Percentiles rank a stretch among this genome's conserved stretches.
Evolutionary conservation across 2,113 vertebrate genomes (phyloP).

Genomic region (Columbina picui): DNA sequence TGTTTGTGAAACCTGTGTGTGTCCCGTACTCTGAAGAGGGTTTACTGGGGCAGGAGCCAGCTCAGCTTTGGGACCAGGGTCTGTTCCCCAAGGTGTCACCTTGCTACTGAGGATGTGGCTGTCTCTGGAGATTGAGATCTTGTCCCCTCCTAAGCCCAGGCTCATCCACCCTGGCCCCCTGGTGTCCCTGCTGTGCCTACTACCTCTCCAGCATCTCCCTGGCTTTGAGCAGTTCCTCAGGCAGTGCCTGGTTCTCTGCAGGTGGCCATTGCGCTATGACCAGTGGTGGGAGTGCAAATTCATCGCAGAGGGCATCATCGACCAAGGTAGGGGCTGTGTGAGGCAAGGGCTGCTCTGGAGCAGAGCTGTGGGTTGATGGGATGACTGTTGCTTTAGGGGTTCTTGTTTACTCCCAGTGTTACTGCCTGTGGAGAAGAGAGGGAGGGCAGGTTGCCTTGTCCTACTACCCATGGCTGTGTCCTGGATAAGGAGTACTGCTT

Average conservation of each 20-base stretch:
- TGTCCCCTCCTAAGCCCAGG: not conserved
- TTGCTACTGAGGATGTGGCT: not conserved
- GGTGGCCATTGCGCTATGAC: conserved; percentile 95
- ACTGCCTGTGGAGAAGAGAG: not conserved
- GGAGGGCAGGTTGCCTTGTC: not conserved
- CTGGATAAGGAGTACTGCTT: not conserved
- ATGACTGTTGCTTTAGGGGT: not conserved
- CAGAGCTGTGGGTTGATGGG: not conserved
- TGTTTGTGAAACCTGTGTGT: not conserved
- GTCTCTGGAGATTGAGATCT: not conserved
- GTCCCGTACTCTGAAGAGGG: not conserved
- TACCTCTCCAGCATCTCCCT: not conserved
- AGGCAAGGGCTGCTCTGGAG: not conserved
- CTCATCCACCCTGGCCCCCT: not conserved
- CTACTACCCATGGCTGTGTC: not conserved
- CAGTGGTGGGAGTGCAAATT: conserved; percentile 99
- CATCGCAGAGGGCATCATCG: conserved; percentile 97
- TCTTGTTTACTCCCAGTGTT: not conserved
- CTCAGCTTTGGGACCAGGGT: not conserved
- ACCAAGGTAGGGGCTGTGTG: conserved; percentile 83
- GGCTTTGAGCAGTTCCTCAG: not conserved
- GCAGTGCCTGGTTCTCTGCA: conserved; percentile 28
- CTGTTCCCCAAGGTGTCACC: not conserved
- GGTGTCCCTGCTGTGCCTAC: not conserved
- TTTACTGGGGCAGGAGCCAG: not conserved